Evolutionary conservation across 2,797 vertebrate species (phyloP), one percentile per base, ranked within the genome.

Genomic region (Poeciliopsis paucimaculata): DNA sequence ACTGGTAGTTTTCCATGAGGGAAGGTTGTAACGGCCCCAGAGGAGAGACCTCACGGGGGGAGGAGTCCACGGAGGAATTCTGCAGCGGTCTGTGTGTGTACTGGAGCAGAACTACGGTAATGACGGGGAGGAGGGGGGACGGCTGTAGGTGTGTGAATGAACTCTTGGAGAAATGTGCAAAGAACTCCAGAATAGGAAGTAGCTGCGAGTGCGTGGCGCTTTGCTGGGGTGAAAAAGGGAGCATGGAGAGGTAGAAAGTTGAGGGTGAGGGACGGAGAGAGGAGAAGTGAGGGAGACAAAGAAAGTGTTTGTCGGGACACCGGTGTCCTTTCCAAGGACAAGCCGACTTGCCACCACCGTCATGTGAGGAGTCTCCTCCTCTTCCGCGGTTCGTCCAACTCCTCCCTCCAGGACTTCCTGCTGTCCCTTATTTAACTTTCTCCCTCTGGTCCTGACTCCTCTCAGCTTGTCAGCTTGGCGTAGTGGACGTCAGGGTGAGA

Each of bases 1-100:
- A 39, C 88, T 92, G 83, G 94, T 94, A 93, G 87, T 94, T 94
- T 94, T 94, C 94, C 94, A 94, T 91, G 83, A 93, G 90, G 88
- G 87, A 85, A 87, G 82, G 77, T 76, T 83, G 86, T 73, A 80
- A 85, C 75, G 81, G 86, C 77, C 86, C 72, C 86, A 83, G 80
- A 83, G 90, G 87, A 88, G 86, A 80, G 80, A 85, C 79, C 87
- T 87, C 51, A 82, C 70, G 34, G 73, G 79, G 43, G 86, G 88
- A 77, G 92, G 92, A 91, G 92, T 73, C 81, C 79, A 77, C 41
- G n/a, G 60, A 92, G 88, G 92, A 91, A 93, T 93, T 91, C 62
- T 82, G 75, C 73, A 72, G 55, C 55, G 66, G 66, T 77, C 60
- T 0, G 46, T 72, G 72, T 72, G 76, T 60, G 72, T 78, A 45